A percentile compares a stretch with the other conserved stretches of the same genome.
phyloP scores from a whole-genome alignment of 37 sponge, comb jelly and placozoan species.

The Ephydatia muelleri region DNA sequence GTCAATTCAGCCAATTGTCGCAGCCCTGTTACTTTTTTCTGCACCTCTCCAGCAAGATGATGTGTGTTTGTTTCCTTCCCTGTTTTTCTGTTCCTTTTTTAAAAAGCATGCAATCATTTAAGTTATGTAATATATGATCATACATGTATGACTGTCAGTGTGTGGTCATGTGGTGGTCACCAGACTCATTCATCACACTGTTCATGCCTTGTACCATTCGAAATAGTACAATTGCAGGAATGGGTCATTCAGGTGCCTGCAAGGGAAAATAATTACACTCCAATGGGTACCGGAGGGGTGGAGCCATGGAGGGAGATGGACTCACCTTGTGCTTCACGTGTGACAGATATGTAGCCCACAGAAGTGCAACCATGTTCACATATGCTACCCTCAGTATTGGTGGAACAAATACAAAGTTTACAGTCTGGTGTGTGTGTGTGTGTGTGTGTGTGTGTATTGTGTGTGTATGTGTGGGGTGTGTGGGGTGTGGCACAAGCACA shows the following conservation, averaged over 20 bases:
- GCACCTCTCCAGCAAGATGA: background rate
- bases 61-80: background rate
- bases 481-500: too few species aligned
- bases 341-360: constrained; percentile 48
- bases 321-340: constrained; percentile 65
- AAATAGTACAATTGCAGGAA: background rate
- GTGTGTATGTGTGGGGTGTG: background rate
- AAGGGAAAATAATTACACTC: too few species aligned
- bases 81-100: background rate
- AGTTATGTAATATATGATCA: too few species aligned
- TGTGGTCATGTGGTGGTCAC: background rate
- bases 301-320: background rate
- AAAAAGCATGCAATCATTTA: background rate
- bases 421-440: constrained; percentile 7
- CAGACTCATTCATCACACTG: background rate
- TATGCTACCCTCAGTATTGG: constrained; percentile 31
- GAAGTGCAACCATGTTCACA: constrained; percentile 47
- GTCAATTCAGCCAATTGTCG: background rate
- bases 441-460: background rate
- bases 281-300: background rate
- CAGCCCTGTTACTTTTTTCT: too few species aligned
- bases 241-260: background rate
- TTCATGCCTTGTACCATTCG: too few species aligned
- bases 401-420: constrained; percentile 59
- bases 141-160: too few species aligned